Conservation (phyloP, 2,888 invertebrate genomes). For the Galerucella nymphaeae region DNA sequence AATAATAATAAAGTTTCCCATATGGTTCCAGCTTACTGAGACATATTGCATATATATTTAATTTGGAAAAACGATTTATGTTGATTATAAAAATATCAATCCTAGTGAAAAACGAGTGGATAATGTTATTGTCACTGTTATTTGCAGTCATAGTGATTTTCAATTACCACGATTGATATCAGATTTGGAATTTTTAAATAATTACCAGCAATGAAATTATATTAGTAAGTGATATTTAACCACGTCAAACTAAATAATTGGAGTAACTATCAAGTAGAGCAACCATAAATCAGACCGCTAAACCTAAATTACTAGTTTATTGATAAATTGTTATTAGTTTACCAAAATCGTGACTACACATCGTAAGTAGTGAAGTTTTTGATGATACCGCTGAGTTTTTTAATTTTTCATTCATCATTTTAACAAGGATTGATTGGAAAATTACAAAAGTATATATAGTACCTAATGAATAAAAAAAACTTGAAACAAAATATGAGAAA, state of each 20-base stretch:
- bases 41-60: no score
- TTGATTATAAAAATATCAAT: no score
- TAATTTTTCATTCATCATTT: neutral
- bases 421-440: neutral
- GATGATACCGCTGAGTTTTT: neutral
- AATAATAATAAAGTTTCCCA: no score
- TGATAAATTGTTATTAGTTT: neutral
- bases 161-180: neutral
- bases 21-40: no score
- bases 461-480: neutral
- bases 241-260: neutral
- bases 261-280: neutral
- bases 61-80: no score
- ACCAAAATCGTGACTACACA: neutral
- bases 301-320: neutral
- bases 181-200: neutral
- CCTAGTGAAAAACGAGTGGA: no score
- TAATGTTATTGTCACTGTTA: no score
- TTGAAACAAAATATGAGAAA: neutral
- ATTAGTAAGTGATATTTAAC: neutral
- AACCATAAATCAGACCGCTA: constrained; percentile 1
- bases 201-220: neutral
- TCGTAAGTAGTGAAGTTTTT: neutral
- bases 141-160: neutral
- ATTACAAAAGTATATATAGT: neutral